Percentiles rank a stretch among this genome's conserved stretches.
Conservation (phyloP, 2,888 invertebrate species). For the Tigriopus californicus region DNA sequence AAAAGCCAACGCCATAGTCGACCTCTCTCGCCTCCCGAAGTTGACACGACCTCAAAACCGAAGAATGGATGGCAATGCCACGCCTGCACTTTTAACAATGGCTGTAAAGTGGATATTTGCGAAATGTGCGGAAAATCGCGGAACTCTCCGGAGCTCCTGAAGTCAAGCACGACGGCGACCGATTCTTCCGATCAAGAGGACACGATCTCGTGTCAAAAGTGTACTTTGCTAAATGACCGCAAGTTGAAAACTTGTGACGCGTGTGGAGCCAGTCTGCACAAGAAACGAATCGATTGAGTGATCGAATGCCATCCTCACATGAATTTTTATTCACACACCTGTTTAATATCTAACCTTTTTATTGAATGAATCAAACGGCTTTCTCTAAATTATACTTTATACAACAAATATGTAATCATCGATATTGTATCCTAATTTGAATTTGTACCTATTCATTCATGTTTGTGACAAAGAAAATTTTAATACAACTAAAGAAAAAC, state of each 20-base stretch:
- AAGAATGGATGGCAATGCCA: conserved; percentile 15
- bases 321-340: too few species aligned
- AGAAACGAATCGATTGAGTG: background rate
- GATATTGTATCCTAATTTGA: too few species aligned
- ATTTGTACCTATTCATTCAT: too few species aligned
- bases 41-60: background rate
- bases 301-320: too few species aligned
- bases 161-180: background rate
- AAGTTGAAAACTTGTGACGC: background rate
- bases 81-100: conserved; percentile 16
- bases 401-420: too few species aligned
- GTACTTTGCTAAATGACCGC: background rate
- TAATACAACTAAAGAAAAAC: too few species aligned
- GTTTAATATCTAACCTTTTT: too few species aligned
- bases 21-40: background rate
- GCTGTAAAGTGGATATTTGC: conserved; percentile 14
- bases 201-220: background rate
- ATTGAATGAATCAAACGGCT: too few species aligned
- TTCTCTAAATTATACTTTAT: too few species aligned
- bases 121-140: conserved; percentile 18
- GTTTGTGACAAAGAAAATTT: too few species aligned
- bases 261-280: background rate
- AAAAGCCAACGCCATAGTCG: background rate
- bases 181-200: background rate
- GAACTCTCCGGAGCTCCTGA: too few species aligned